Percentiles rank a stretch among this genome's conserved stretches.
Evolutionary conservation across 2,113 vertebrate species (phyloP).

Genomic region (Leuciscus idus): DNA sequence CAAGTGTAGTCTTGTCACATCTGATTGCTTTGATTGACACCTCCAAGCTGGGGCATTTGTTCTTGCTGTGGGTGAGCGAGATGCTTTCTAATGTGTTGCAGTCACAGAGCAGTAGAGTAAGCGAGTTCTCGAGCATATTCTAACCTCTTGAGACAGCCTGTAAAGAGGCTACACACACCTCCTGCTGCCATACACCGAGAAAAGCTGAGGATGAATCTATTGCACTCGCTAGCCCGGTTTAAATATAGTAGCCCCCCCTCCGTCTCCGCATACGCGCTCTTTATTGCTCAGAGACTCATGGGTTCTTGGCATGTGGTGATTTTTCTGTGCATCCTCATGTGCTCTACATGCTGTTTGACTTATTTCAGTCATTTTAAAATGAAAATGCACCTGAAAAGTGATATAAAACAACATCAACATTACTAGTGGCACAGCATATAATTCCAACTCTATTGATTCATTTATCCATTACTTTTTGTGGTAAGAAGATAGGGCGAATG

Average conservation of each 20-base stretch:
- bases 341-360: background rate
- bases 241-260: conserved; percentile 35
- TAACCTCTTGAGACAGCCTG: conserved; percentile 25
- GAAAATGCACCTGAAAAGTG: background rate
- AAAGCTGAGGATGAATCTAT: conserved; percentile 43
- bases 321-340: conserved; percentile 1
- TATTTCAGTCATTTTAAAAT: conserved; percentile 14
- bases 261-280: background rate
- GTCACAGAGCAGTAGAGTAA: conserved; percentile 21
- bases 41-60: conserved; percentile 30
- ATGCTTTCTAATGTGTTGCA: background rate
- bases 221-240: conserved; percentile 29
- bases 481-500: background rate
- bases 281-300: conserved; percentile 14
- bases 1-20: conserved; percentile 26
- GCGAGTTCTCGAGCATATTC: conserved; percentile 16
- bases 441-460: background rate
- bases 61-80: background rate
- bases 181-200: conserved; percentile 15
- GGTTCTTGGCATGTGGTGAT: conserved; percentile 20
- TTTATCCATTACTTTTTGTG: background rate
- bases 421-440: background rate
- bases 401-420: background rate
- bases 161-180: conserved; percentile 18
- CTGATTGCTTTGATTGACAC: conserved; percentile 34